Evolutionary conservation across 2,113 vertebrate genomes (phyloP), one percentile per base, ranked within the genome.

Genomic region (Spheniscus mendiculus): DNA sequence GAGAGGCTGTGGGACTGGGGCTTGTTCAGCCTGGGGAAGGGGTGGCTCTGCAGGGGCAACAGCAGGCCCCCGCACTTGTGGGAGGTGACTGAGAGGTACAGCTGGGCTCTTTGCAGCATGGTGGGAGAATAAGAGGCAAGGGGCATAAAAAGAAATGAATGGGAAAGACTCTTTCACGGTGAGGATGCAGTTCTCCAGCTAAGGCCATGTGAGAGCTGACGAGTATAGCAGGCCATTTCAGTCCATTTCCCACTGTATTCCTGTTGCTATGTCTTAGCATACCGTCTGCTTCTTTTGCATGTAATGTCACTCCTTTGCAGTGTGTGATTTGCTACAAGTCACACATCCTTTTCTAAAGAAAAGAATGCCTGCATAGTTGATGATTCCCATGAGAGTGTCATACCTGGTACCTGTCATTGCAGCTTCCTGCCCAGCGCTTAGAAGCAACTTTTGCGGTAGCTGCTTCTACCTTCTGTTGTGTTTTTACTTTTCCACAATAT

Each of bases 261-360:
- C 40, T 58, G 11, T 27, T 61, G 14, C 16, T 38, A 2, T 49
- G 16, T 52, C 55, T 53, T 36, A 19, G 19, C 34, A 22, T 21
- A n/a, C 30, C 1, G 0, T 11, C 15, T 47, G 25, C 15, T 23
- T 40, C 21, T 52, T 26, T 10, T 32, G 40, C 1, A 0, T 56
- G 10, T 25, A 38, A 42, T 27, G 9, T 56, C 32, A 1, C 25
- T 52, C 21, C 30, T 89, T 23, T 45, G 36, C 44, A 16, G 11
- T 10, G 12, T 8, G 42, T 45, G 49, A 56, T 20, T 61, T 73
- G 5, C n/a, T 40, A 2, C 17, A 20, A 14, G 26, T 67, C 13
- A 7, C 2, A 6, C 12, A 9, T 50, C 20, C 36, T 72, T n/a
- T 74, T 36, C 21, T 62, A 63, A 76, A 63, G 47, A 40, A 91